Base-by-base conservation (phyloP, 2,888 invertebrate genomes). In the Fabriciana adippe region DNA sequence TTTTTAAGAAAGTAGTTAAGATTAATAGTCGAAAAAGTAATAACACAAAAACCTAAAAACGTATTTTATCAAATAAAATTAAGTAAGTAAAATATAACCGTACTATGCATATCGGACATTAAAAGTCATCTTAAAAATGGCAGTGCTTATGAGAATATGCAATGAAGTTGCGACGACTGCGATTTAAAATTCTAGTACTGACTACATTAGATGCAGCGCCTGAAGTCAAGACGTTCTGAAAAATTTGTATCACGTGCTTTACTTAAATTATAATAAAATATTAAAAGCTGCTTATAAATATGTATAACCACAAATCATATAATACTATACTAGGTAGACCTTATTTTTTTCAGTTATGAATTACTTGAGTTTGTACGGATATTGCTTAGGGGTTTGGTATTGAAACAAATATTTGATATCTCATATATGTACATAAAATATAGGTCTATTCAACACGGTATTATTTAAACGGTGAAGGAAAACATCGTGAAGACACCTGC, bases 101-200 rank as follows among this genome's bases (percentile, higher is more conserved):
- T 18, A 51, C 50, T 31, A 51, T 50, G 60, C 18, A 61, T 61
- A 61, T 51, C 64, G 59, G 18, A 65, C 68, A 68, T 69, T 64
- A 74, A 72, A 64, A 72, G 63, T 55, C 64, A 54, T 68, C 64
- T 53, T 68, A 69, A 69, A 71, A 74, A 73, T 72, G 66, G 66
- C 63, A 64, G 56, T 62, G 73, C 77, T 80, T 75, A 78, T 81
- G 75, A 78, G 81, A 83, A 81, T 83, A 82, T 82, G 80, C 80
- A 83, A 81, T 80, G 81, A 78, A 77, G 71, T 66, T 63, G 69
- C 73, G 73, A 70, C 72, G 68, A 69, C 68, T 67, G 68, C 72
- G 69, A 76, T 78, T 77, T 79, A 76, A 77, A 77, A 77, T 77
- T 79, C 73, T 70, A 71, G 72, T 74, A 72, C 73, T 72, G 74